Conservation (phyloP, 1,140 invertebrate species). For the Laupala kohalensis region DNA sequence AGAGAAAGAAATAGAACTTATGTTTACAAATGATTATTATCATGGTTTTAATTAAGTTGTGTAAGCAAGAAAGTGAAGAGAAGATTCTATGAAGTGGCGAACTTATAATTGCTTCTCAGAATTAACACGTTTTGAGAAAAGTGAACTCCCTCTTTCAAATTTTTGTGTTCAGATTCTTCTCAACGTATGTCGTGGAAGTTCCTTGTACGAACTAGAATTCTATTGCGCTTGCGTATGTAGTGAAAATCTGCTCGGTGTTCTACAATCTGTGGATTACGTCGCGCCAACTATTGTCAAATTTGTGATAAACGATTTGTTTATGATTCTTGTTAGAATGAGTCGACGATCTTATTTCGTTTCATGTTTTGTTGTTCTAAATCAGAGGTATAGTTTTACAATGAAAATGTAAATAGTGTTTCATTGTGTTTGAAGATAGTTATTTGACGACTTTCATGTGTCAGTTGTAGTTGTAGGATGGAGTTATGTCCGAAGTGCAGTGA, state of each 20-base stretch:
- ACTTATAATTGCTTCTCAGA: no score
- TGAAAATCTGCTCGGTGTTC: not conserved
- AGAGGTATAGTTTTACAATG: no score
- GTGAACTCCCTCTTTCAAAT: not conserved
- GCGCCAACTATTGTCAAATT: not conserved
- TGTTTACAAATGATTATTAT: not conserved
- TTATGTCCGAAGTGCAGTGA: not conserved
- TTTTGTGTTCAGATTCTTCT: not conserved
- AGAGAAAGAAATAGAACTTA: not conserved
- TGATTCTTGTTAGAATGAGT: no score
- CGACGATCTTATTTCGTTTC: no score
- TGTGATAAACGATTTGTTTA: not conserved
- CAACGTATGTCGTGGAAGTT: not conserved
- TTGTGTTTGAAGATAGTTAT: not conserved
- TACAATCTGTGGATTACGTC: not conserved
- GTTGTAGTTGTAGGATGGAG: no score
- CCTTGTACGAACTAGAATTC: not conserved
- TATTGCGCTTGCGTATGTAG: not conserved
- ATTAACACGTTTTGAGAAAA: not conserved
- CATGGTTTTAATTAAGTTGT: not conserved
- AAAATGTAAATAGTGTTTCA: no score
- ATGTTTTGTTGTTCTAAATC: no score
- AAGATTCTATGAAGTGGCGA: no score
- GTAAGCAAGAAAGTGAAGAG: no score
- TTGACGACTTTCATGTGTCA: not conserved